Conservation (phyloP, 1,140 invertebrate genomes). For the Thrips palmi region DNA sequence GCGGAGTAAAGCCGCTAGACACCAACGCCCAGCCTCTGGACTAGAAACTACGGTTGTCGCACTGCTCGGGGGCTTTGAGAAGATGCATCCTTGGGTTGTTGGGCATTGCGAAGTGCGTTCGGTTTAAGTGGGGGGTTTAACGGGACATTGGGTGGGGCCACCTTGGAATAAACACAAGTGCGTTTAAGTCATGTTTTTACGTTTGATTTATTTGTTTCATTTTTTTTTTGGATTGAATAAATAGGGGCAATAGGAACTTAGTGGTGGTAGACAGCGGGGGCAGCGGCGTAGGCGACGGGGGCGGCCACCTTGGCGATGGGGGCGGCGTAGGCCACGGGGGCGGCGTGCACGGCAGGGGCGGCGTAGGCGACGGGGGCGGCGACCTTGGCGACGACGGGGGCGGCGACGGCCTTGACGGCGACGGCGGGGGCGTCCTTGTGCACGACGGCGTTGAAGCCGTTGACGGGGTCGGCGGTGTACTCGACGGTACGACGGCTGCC, state of each 20-base stretch:
- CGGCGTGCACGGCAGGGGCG: too few relatives aligned
- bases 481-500: slow-evolving; percentile 16
- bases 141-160: slow-evolving; percentile 13
- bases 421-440: slow-evolving; percentile 3
- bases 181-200: neutral
- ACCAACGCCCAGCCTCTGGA: too few relatives aligned
- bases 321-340: slow-evolving; percentile 18
- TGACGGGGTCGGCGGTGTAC: slow-evolving; percentile 13
- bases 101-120: too few relatives aligned
- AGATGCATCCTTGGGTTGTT: too few relatives aligned
- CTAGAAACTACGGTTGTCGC: too few relatives aligned
- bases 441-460: slow-evolving; percentile 8
- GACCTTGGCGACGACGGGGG: slow-evolving; percentile 14
- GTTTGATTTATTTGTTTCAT: slow-evolving; percentile 1
- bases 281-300: too few relatives aligned
- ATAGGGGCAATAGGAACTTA: slow-evolving; percentile 13
- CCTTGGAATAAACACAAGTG: too few relatives aligned
- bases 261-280: slow-evolving; percentile 15
- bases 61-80: too few relatives aligned
- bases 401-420: slow-evolving; percentile 1
- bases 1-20: too few relatives aligned
- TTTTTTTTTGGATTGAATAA: too few relatives aligned
- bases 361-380: slow-evolving; percentile 17
- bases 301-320: too few relatives aligned
- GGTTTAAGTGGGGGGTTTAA: slow-evolving; percentile 6